These are phyloP conservation scores for Lepilemur septentrionalis DNA, from an alignment of 2,797 vertebrate species.

Conservation along the genomic window DNA sequence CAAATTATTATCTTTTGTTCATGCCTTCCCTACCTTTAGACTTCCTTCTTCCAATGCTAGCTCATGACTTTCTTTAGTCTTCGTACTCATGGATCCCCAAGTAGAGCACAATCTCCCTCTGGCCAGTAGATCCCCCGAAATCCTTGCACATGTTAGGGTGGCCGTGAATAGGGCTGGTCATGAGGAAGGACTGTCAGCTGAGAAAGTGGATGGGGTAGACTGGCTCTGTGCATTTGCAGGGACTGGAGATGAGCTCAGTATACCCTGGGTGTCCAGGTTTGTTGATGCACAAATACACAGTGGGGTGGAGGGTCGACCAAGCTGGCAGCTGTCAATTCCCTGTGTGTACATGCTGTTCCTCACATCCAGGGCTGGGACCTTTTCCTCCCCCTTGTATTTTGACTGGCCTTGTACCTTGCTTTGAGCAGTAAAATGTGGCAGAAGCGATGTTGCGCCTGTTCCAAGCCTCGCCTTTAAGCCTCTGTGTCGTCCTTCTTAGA, in stretches of 20 bases:
- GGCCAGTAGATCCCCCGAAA: neutral
- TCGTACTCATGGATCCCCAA: neutral
- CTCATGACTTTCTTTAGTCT: neutral
- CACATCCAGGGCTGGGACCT: neutral
- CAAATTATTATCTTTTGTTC: neutral
- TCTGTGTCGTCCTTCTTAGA: neutral
- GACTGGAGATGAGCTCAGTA: neutral
- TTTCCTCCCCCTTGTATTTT: neutral
- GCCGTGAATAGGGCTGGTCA: neutral
- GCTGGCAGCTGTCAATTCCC: fast-evolving
- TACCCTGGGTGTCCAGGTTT: fast-evolving
- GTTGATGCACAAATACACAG: fast-evolving
- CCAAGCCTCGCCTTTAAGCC: neutral
- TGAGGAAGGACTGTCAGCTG: neutral
- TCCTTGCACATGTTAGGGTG: too few species aligned
- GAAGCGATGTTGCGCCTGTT: neutral
- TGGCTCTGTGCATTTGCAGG: neutral
- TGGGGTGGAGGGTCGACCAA: too few species aligned
- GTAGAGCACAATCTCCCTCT: neutral
- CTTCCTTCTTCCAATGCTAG: neutral
- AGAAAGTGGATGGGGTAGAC: neutral
- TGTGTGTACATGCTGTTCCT: fast-evolving
- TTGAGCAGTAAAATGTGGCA: neutral
- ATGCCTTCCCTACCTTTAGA: neutral
- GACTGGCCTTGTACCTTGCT: neutral